Conservation (phyloP, 2,888 invertebrate genomes). For the Euproctis similis region DNA sequence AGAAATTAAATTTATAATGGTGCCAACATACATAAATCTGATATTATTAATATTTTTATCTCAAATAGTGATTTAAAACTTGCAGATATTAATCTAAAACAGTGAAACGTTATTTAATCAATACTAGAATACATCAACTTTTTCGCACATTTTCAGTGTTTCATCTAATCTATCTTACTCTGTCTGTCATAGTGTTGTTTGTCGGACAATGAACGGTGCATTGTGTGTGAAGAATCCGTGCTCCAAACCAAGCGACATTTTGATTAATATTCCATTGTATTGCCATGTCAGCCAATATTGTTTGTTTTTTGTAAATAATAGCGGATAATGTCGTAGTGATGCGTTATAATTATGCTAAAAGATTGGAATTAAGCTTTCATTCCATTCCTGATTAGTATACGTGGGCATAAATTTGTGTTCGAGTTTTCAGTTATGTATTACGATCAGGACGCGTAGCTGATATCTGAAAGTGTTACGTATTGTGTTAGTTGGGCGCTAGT, state of each 20-base stretch:
- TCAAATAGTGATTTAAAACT: too few species aligned
- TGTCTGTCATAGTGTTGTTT: constrained; percentile 34
- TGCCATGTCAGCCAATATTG: constrained; percentile 60
- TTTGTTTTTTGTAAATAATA: constrained; percentile 43
- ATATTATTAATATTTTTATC: too few species aligned
- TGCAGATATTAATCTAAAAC: too few species aligned
- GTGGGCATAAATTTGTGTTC: constrained; percentile 45
- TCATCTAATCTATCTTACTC: constrained; percentile 7
- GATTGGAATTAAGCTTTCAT: constrained; percentile 25
- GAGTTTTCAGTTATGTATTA: constrained; percentile 60
- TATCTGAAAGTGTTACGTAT: constrained; percentile 64
- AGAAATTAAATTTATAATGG: too few species aligned
- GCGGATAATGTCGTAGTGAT: constrained; percentile 35
- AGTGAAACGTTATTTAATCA: too few species aligned
- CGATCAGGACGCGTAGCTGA: constrained; percentile 62
- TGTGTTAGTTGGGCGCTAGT: constrained; percentile 34
- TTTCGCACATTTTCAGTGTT: constrained; percentile 15
- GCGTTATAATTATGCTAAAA: constrained; percentile 30
- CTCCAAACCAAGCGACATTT: constrained; percentile 63
- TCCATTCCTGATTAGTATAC: constrained; percentile 37
- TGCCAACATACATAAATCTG: too few species aligned
- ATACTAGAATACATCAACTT: constrained; percentile 1
- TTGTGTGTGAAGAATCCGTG: constrained; percentile 47
- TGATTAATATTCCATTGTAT: constrained; percentile 60
- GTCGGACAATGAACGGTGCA: constrained; percentile 53